Evolutionary conservation across 2,888 invertebrate genomes (phyloP), one percentile per base, ranked within the genome.

Genomic region (Diadegma fenestrale): DNA sequence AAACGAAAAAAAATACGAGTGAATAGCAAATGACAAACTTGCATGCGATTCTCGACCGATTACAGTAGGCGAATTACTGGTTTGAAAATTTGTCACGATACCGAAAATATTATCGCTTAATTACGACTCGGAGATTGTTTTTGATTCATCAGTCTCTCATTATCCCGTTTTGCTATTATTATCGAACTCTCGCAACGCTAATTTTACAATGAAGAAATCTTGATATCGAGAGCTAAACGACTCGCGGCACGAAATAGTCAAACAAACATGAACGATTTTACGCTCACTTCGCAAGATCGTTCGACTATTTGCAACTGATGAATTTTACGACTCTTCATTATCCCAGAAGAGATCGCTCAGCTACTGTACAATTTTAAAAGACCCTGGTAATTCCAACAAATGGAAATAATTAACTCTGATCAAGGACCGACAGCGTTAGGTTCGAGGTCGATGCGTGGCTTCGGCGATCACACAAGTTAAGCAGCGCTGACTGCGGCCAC

Each of bases 1-100:
- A n/a, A n/a, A n/a, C n/a, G n/a, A n/a, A 66, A 75, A 14, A 43
- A 14, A 41, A 48, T n/a, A 30, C 64, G 41, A 63, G n/a, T 68
- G 73, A 48, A 76, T 73, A 61, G 84, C 76, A 77, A 85, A 79
- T 80, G 80, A 80, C 79, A 19, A 51, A 41, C 71, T 45, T 45
- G 69, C 79, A 69, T 26, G 79, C 63, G 37, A 68, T 43, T 26
- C 68, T 66, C 30, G 30, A 51, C 10, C 75, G 22, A 33, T 33
- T 37, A 37, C 37, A 10, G 63, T 10, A 73, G 54, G 58, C 75
- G 79, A 82, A 75, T 61, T 54, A 54, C 64, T 61, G 61, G 33
- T 73, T 78, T 82, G 45, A 37, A 69, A 75, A 85, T 79, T 85
- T 63, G 54, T 80, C 80, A 17, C 54, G 73, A 68, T 43, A 43